Percentiles rank a stretch among this genome's conserved stretches.
These are phyloP conservation scores for Hecatera dysodea DNA, from an alignment of 2,888 invertebrate genomes.

Conservation along the genomic window DNA sequence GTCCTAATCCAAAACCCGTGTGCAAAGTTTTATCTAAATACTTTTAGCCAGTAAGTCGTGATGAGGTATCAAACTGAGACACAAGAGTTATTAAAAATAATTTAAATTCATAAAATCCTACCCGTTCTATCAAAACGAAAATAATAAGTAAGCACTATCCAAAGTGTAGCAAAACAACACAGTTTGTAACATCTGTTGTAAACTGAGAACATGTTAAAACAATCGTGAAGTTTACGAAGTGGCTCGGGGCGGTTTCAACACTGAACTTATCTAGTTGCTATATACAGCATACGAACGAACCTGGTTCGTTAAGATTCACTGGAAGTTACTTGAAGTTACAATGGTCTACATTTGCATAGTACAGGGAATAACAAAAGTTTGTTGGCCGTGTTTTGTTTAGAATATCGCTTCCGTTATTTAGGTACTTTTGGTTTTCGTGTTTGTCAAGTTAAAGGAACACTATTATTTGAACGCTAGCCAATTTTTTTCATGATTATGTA, in stretches of 20 bases:
- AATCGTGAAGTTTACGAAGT: conserved; percentile 29
- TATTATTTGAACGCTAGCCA: no score
- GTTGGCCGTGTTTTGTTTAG: neutral
- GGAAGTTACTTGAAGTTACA: conserved; percentile 7
- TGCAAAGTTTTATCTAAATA: no score
- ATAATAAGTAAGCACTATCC: neutral
- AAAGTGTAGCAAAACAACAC: conserved; percentile 20
- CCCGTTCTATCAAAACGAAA: neutral
- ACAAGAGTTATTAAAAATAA: no score
- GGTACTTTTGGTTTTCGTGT: no score
- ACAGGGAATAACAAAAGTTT: neutral
- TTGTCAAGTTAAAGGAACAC: no score
- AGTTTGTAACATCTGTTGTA: conserved; percentile 39
- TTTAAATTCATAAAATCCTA: neutral
- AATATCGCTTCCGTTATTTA: no score
- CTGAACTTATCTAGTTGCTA: conserved; percentile 8
- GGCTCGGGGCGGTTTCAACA: conserved; percentile 20
- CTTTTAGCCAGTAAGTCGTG: no score
- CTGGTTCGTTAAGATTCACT: conserved; percentile 29
- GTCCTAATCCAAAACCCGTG: no score
- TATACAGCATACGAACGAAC: neutral
- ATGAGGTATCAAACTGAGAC: no score
- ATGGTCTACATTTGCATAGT: conserved; percentile 24
- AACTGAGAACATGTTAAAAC: conserved; percentile 39
- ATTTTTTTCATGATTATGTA: no score